Percentiles rank a stretch among this genome's conserved stretches.
These are phyloP conservation scores for Drosophila mulleri DNA, from an alignment of 2,888 invertebrate genomes.

Conservation along the genomic window DNA sequence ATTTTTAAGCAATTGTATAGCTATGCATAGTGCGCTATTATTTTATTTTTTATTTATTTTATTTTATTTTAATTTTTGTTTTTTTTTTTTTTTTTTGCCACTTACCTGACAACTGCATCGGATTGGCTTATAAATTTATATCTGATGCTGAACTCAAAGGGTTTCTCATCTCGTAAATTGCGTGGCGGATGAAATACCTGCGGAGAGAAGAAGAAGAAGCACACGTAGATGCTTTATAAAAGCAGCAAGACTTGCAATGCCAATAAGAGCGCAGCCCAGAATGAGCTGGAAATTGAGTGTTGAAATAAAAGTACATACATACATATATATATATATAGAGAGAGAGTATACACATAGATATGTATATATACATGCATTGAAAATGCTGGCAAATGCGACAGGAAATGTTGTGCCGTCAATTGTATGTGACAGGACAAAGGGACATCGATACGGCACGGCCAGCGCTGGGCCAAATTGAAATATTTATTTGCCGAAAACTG, in stretches of 20 bases:
- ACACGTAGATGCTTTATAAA: conserved; percentile 13
- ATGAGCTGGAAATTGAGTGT: conserved; percentile 44
- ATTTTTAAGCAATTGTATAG: no score
- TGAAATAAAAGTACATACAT: conserved; percentile 24
- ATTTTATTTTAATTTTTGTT: background rate
- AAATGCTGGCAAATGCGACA: conserved; percentile 23
- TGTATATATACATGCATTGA: background rate
- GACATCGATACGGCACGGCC: conserved; percentile 17
- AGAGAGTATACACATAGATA: conserved; percentile 2
- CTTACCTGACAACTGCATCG: conserved; percentile 90
- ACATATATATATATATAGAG: conserved; percentile 10
- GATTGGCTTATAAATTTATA: conserved; percentile 93
- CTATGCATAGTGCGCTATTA: no score
- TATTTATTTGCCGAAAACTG: conserved; percentile 48
- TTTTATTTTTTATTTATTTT: background rate
- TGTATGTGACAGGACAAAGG: conserved; percentile 31
- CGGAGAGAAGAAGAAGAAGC: conserved; percentile 26
- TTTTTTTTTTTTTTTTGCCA: conserved; percentile 26
- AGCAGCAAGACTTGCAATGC: conserved; percentile 16
- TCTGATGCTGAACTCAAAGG: conserved; percentile 92
- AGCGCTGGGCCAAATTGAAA: conserved; percentile 37
- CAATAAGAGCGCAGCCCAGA: conserved; percentile 8
- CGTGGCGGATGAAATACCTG: conserved; percentile 87
- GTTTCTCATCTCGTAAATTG: conserved; percentile 88
- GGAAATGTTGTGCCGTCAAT: conserved; percentile 38